These are phyloP conservation scores for Sebastes hubbsi DNA, from an alignment of 2,797 vertebrate species.

Conservation along the genomic window DNA sequence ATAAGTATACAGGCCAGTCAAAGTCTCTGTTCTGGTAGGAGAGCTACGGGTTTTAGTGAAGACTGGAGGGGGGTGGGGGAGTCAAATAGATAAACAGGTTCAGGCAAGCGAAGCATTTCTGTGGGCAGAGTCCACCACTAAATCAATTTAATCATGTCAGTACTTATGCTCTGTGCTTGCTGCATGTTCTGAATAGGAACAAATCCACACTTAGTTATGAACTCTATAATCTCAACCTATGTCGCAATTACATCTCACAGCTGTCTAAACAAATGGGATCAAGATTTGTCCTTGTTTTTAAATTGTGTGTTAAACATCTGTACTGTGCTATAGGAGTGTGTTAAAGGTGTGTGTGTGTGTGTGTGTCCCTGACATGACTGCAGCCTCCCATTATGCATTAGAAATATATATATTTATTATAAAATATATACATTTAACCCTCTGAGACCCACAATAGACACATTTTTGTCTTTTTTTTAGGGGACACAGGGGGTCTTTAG, in stretches of 20 bases:
- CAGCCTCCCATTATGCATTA: neutral
- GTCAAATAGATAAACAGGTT: constrained; percentile 54
- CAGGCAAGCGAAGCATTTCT: constrained; percentile 44
- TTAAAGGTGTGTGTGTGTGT: neutral
- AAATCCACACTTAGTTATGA: neutral
- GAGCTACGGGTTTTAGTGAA: constrained; percentile 52
- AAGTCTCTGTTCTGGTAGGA: constrained; percentile 60
- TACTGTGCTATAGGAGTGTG: neutral
- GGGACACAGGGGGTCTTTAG: no score
- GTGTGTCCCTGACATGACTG: neutral
- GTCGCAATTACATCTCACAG: constrained; percentile 17
- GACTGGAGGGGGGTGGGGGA: neutral
- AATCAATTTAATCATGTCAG: constrained; percentile 42
- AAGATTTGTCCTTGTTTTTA: constrained; percentile 8
- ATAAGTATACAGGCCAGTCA: constrained; percentile 66
- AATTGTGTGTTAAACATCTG: constrained; percentile 29
- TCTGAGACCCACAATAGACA: no score
- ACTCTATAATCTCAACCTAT: no score
- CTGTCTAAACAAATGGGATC: constrained; percentile 43
- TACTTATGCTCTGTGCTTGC: neutral
- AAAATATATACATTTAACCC: neutral
- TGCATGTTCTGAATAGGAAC: constrained; percentile 2
- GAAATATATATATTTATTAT: neutral
- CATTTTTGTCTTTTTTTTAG: no score
- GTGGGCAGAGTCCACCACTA: constrained; percentile 63